phyloP scores from a whole-genome alignment of 2,888 invertebrate species.

The Lissonota sp. region DNA sequence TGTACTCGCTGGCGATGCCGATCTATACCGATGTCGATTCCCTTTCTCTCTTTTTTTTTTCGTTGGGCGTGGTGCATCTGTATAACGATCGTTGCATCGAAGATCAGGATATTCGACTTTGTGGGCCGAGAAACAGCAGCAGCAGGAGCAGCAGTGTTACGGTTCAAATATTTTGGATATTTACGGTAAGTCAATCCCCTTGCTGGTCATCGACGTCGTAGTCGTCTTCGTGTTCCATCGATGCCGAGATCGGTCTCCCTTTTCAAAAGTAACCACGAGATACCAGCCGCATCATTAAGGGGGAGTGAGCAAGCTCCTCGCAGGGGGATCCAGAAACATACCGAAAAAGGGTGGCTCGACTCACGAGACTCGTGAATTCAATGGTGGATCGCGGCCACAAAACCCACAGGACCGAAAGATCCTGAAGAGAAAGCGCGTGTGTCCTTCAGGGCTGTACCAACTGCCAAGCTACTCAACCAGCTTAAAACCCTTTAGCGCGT shows the following conservation, averaged over 20 bases:
- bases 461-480: conserved; percentile 10
- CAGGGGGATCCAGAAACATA: conserved; percentile 16
- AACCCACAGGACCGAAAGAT: conserved; percentile 27
- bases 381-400: conserved; percentile 62
- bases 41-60: conserved; percentile 24
- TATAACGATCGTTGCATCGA: conserved; percentile 38
- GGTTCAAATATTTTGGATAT: conserved; percentile 64
- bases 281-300: conserved; percentile 9
- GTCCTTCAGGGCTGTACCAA: conserved; percentile 60
- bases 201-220: conserved; percentile 20
- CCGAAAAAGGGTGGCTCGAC: conserved; percentile 59
- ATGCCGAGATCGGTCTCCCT: conserved; percentile 46
- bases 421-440: conserved; percentile 57
- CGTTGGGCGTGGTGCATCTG: conserved; percentile 47
- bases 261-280: conserved; percentile 44
- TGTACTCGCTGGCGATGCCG: conserved; percentile 49
- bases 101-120: conserved; percentile 38
- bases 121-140: conserved; percentile 1
- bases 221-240: conserved; percentile 25
- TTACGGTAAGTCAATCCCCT: conserved; percentile 57
- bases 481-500: too few species aligned
- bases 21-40: conserved; percentile 44
- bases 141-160: conserved; percentile 20
- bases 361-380: conserved; percentile 46
- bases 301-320: conserved; percentile 25